phyloP scores from a whole-genome alignment of 2,888 invertebrate genomes.

The Homarus gammarus region DNA sequence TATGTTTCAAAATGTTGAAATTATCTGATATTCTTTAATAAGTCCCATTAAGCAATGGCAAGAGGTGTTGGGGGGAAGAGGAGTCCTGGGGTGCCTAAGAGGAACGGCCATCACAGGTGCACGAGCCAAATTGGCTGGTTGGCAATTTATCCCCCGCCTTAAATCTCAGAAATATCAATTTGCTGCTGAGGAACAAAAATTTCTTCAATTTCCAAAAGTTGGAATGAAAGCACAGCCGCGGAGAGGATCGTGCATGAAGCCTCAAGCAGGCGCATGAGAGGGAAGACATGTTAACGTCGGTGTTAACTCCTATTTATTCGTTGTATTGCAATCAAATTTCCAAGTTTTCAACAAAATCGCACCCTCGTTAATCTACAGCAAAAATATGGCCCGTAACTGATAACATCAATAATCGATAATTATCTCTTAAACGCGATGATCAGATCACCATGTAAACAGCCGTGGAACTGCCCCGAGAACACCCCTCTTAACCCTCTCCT shows the following conservation, averaged over 20 bases:
- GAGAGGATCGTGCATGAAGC: neutral
- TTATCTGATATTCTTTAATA: conserved; percentile 49
- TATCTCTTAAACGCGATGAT: neutral
- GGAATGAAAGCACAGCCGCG: conserved; percentile 16
- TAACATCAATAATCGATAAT: neutral
- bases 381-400: neutral
- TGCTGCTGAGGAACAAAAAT: conserved; percentile 10
- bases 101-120: conserved; percentile 48
- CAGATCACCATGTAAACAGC: neutral
- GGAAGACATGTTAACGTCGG: too few relatives aligned
- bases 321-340: neutral
- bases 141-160: neutral
- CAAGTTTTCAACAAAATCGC: neutral
- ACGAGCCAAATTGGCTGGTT: conserved; percentile 14
- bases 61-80: conserved; percentile 22
- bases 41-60: conserved; percentile 21
- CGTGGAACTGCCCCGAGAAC: neutral
- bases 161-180: conserved; percentile 32
- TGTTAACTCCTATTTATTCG: too few relatives aligned
- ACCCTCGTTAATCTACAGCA: neutral
- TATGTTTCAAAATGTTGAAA: conserved; percentile 48
- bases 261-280: neutral
- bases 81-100: neutral
- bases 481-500: conserved; percentile 42
- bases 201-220: conserved; percentile 29